These are phyloP conservation scores for Tursiops truncatus DNA, from an alignment of 2,113 vertebrate species.

Conservation along the genomic window DNA sequence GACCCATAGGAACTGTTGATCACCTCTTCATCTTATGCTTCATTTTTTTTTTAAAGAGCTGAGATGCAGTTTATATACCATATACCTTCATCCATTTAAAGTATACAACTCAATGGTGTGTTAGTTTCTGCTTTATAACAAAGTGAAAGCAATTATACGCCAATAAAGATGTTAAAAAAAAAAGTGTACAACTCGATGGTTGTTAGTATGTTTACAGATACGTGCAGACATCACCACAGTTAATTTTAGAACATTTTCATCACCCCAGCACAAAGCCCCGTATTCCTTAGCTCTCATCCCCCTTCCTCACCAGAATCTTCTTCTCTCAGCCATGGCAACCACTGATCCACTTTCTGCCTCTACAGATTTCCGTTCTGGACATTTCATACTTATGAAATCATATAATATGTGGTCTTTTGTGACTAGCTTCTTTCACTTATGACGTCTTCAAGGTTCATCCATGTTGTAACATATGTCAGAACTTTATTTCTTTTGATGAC, in stretches of 20 bases:
- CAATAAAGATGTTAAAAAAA: too few relatives aligned
- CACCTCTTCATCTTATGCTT: background rate
- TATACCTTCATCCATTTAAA: background rate
- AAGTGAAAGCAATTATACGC: too few relatives aligned
- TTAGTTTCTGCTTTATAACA: background rate
- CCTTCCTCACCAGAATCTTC: background rate
- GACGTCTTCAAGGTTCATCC: background rate
- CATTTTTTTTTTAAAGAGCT: background rate
- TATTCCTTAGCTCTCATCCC: background rate
- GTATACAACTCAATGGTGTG: background rate
- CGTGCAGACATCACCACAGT: background rate
- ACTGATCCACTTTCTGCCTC: background rate
- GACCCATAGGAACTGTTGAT: background rate
- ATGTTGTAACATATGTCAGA: background rate
- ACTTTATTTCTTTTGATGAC: background rate
- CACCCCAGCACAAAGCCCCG: background rate
- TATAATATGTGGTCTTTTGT: background rate
- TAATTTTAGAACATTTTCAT: background rate
- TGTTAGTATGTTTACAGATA: background rate
- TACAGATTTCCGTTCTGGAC: background rate
- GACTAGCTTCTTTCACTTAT: background rate
- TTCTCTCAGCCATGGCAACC: background rate
- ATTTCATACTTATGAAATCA: background rate
- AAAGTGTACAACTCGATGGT: background rate
- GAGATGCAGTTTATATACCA: background rate